These are phyloP conservation scores for Eurytoma adleriae DNA, from an alignment of 2,888 invertebrate genomes.

Conservation along the genomic window DNA sequence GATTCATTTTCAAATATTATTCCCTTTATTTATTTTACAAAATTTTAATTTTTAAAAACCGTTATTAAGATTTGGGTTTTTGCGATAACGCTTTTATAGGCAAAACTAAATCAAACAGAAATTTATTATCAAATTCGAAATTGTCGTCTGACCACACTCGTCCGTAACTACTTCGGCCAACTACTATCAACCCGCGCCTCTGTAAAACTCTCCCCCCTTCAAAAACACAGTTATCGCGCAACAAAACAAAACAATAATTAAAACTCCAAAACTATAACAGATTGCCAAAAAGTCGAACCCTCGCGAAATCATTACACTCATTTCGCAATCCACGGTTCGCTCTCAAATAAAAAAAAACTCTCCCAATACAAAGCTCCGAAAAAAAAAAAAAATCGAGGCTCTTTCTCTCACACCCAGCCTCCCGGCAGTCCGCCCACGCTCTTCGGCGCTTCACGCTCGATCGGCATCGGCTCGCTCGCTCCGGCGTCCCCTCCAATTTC, in stretches of 20 bases:
- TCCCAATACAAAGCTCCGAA: neutral
- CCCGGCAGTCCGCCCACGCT: neutral
- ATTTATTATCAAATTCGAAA: neutral
- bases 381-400: neutral
- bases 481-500: constrained; percentile 25
- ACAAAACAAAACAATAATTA: neutral
- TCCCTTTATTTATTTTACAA: too few relatives aligned
- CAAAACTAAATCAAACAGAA: too few relatives aligned
- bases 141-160: neutral
- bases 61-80: too few relatives aligned
- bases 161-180: neutral
- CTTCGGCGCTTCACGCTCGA: constrained; percentile 32
- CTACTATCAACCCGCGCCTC: neutral
- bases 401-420: neutral
- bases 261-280: too few relatives aligned
- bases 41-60: too few relatives aligned
- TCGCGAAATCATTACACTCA: neutral
- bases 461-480: constrained; percentile 10
- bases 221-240: neutral
- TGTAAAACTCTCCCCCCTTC: neutral
- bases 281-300: too few relatives aligned
- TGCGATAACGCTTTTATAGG: neutral
- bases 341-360: neutral
- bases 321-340: too few relatives aligned
- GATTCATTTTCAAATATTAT: too few relatives aligned